These are phyloP conservation scores for Daktulosphaira vitifoliae DNA, from an alignment of 1,140 invertebrate species.

Conservation along the genomic window DNA sequence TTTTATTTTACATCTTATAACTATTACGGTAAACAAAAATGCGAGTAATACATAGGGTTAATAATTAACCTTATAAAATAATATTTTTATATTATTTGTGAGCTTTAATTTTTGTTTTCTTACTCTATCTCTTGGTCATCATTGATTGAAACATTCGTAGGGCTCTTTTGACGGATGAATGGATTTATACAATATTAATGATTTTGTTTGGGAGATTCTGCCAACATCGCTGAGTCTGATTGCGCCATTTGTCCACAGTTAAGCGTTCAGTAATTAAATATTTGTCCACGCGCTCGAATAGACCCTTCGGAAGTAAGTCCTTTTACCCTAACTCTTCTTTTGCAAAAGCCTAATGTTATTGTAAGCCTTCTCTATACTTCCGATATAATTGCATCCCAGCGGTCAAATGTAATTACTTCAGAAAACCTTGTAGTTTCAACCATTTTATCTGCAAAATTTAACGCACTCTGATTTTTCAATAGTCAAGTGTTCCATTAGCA, in stretches of 20 bases:
- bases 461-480: neutral
- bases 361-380: neutral
- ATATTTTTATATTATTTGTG: too few relatives aligned
- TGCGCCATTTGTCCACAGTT: neutral
- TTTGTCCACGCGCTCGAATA: slow-evolving; percentile 12
- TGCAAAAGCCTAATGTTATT: neutral
- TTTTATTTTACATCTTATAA: too few relatives aligned
- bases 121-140: neutral
- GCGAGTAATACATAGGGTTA: too few relatives aligned
- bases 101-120: too few relatives aligned
- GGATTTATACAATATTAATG: neutral
- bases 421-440: too few relatives aligned
- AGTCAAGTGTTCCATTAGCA: neutral
- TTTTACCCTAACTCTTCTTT: too few relatives aligned
- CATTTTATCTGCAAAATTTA: neutral
- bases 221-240: neutral
- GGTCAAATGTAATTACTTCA: slow-evolving; percentile 29
- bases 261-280: slow-evolving; percentile 28
- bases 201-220: neutral
- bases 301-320: slow-evolving; percentile 21
- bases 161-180: too few relatives aligned
- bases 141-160: neutral
- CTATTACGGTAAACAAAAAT: too few relatives aligned
- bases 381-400: slow-evolving; percentile 20
- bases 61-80: too few relatives aligned